Evolutionary conservation across 1,140 invertebrate species (phyloP).

Genomic region (Tetranychus cinnabarinus): DNA sequence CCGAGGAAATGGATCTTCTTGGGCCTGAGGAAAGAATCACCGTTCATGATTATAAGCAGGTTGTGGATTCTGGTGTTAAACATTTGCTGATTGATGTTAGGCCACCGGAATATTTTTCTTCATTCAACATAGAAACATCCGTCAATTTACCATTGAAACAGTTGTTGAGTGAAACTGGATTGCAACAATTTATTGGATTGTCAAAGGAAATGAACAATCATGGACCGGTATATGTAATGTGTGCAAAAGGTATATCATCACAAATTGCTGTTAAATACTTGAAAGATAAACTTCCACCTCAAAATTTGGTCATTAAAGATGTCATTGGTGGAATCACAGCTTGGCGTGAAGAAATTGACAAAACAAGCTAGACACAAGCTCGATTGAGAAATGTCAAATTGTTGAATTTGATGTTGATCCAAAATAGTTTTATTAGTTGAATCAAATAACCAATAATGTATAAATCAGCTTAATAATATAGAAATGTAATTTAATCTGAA

Average conservation of each 20-base stretch:
- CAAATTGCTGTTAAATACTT: slow-evolving; percentile 52
- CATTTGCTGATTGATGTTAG: slow-evolving; percentile 53
- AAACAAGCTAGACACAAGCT: too few species aligned
- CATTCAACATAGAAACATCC: slow-evolving; percentile 37
- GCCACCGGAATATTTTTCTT: slow-evolving; percentile 38
- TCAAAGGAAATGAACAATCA: slow-evolving; percentile 3
- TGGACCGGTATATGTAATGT: slow-evolving; percentile 31
- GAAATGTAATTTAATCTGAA: too few species aligned
- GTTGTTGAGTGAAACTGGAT: slow-evolving; percentile 13
- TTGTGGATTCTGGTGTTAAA: not conserved
- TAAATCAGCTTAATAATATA: too few species aligned
- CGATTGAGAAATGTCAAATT: too few species aligned
- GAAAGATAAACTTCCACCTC: slow-evolving; percentile 21
- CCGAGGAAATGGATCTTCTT: not conserved
- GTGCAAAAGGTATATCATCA: slow-evolving; percentile 81
- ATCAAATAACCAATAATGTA: too few species aligned
- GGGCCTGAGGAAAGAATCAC: not conserved
- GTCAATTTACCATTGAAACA: slow-evolving; percentile 34
- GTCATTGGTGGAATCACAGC: slow-evolving; percentile 63
- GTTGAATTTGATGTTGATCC: too few species aligned
- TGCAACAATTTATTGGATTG: slow-evolving; percentile 9
- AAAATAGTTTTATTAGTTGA: too few species aligned
- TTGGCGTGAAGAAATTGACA: slow-evolving; percentile 55
- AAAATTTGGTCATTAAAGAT: slow-evolving; percentile 34
- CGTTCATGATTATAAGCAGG: not conserved